Conservation (phyloP, 2,113 vertebrate species). For the Himantopus leucocephalus region DNA sequence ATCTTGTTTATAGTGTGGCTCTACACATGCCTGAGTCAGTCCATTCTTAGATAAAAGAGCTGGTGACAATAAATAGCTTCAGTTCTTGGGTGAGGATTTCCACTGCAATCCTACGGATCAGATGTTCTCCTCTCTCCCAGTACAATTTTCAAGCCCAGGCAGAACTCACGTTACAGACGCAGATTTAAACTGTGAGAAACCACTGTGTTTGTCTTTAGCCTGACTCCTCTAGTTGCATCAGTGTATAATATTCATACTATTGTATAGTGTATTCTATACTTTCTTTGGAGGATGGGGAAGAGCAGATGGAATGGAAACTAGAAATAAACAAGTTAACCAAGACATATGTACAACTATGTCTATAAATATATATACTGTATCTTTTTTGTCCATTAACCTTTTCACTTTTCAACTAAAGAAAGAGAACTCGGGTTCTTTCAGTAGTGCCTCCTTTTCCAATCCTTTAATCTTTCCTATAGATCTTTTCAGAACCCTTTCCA, state of each 20-base stretch:
- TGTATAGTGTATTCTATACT: background rate
- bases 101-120: background rate
- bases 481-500: background rate
- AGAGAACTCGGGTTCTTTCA: background rate
- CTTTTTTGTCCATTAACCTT: background rate
- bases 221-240: background rate
- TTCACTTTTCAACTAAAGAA: background rate
- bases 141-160: accelerated
- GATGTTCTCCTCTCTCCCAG: background rate
- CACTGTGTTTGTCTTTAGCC: background rate
- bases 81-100: background rate
- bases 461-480: background rate
- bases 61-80: background rate
- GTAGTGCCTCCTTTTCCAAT: background rate
- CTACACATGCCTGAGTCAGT: background rate
- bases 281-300: background rate
- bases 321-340: background rate
- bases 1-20: background rate
- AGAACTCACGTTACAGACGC: background rate
- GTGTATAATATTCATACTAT: background rate
- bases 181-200: background rate
- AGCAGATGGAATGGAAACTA: background rate
- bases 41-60: background rate
- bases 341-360: background rate
- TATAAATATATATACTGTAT: background rate